Base-by-base conservation (phyloP, 2,888 invertebrate species). In the Cyaniris semiargus region DNA sequence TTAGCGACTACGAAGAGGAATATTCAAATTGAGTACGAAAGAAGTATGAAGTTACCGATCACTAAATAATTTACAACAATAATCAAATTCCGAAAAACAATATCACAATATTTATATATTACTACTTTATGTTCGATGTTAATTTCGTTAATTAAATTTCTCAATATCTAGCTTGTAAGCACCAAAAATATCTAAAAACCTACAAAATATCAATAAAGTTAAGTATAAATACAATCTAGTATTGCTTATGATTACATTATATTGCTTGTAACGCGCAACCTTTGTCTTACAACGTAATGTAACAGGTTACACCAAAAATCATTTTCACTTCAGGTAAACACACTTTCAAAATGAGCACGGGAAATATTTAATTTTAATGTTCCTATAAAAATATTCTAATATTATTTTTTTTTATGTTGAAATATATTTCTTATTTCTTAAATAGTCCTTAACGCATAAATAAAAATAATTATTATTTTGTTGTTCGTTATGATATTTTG, bases 231-330 rank as follows among this genome's bases (percentile, higher is more conserved):
- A 87, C 81, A 76, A 88, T 83, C 88, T 92, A 91, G 84, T 94
- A 93, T 93, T 93, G 93, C 93, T 94, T 91, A 90, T 82, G 86
- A 88, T 93, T 90, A 90, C 90, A 83, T 89, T 82, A 90, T 93
- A 93, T 93, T 93, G 93, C 93, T 93, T 93, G 85, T 84, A 79
- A 88, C 88, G 90, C 92, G 91, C 89, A 85, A 89, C 89, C 89
- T 83, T 89, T 87, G 88, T 88, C 87, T 83, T 70, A 53, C 31
- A 10, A 21, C 21, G 4, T 70, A 34, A 71, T 53, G 56, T 34
- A 34, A 76, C 71, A 53, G 71, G 71, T 56, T 21, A 71, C 31
- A n/a, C 31, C 60, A 72, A 44, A 48, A 72, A 72, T 72, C 71
- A 38, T 44, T 44, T 72, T 44, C 31, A 27, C 21, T 66, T 66